Evolutionary conservation across 2,797 vertebrate genomes (phyloP).

Genomic region (Gymnothorax javanicus): DNA sequence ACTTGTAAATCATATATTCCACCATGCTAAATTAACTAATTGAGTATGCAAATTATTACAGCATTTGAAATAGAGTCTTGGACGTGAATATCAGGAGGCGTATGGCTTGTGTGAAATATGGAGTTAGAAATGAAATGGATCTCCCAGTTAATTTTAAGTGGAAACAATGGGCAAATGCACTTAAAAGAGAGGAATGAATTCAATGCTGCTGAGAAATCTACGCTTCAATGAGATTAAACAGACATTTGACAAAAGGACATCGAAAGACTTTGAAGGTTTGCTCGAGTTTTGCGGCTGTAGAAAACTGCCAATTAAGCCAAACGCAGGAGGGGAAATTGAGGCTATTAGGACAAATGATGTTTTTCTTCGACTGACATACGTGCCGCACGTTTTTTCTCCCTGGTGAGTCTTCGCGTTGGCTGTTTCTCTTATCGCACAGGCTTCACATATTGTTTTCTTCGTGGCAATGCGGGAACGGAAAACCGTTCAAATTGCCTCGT

Average conservation of each 20-base stretch:
- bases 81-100: slow-evolving; percentile 24
- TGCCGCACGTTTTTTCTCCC: slow-evolving; percentile 17
- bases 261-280: slow-evolving; percentile 28
- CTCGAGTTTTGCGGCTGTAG: slow-evolving; percentile 55
- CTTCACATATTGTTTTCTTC: slow-evolving; percentile 74
- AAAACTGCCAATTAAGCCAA: slow-evolving; percentile 33
- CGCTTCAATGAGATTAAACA: slow-evolving; percentile 13
- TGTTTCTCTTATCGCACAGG: slow-evolving; percentile 62
- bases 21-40: no score
- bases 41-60: no score
- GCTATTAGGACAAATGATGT: slow-evolving; percentile 59
- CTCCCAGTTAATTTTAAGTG: slow-evolving; percentile 32
- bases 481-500: slow-evolving; percentile 73
- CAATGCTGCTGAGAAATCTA: slow-evolving; percentile 34
- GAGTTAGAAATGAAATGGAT: not conserved
- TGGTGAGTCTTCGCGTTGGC: slow-evolving; percentile 55
- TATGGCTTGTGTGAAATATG: slow-evolving; percentile 36
- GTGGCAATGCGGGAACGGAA: slow-evolving; percentile 49
- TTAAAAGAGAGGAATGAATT: slow-evolving; percentile 44
- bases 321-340: slow-evolving; percentile 59
- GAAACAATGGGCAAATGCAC: slow-evolving; percentile 7
- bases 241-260: slow-evolving; percentile 48
- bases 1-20: no score
- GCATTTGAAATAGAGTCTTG: not conserved
- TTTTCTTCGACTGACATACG: slow-evolving; percentile 42